These are phyloP conservation scores for Caretta caretta DNA, from an alignment of 2,113 vertebrate species.

Conservation along the genomic window DNA sequence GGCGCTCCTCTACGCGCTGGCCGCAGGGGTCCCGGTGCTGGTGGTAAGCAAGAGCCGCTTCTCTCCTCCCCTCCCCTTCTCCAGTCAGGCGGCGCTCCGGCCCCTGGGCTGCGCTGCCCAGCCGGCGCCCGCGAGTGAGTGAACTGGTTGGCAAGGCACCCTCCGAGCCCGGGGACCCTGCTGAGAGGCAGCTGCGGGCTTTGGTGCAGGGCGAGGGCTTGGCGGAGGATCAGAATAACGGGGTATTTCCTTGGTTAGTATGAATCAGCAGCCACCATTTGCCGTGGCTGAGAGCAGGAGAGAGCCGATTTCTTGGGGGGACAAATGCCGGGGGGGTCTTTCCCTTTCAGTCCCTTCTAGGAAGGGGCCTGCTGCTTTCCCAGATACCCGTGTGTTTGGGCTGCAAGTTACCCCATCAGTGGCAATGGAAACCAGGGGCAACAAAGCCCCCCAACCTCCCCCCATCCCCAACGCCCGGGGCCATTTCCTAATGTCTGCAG, in stretches of 20 bases:
- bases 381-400: background rate
- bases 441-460: background rate
- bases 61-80: background rate
- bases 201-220: no score
- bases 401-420: background rate
- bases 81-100: background rate
- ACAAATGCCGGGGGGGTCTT: background rate
- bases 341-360: background rate
- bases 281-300: background rate
- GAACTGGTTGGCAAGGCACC: background rate
- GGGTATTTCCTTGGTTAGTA: background rate
- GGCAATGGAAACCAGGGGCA: background rate
- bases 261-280: background rate
- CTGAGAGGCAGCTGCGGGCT: background rate
- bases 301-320: background rate
- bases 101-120: background rate
- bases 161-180: background rate
- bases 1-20: conserved; percentile 90
- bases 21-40: conserved; percentile 90
- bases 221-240: background rate
- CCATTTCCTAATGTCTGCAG: background rate
- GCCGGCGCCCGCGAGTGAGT: background rate
- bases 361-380: background rate
- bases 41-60: conserved; percentile 86
- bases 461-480: background rate